Base-by-base conservation (phyloP, 2,113 vertebrate species). In the Tragelaphus buxtoni region DNA sequence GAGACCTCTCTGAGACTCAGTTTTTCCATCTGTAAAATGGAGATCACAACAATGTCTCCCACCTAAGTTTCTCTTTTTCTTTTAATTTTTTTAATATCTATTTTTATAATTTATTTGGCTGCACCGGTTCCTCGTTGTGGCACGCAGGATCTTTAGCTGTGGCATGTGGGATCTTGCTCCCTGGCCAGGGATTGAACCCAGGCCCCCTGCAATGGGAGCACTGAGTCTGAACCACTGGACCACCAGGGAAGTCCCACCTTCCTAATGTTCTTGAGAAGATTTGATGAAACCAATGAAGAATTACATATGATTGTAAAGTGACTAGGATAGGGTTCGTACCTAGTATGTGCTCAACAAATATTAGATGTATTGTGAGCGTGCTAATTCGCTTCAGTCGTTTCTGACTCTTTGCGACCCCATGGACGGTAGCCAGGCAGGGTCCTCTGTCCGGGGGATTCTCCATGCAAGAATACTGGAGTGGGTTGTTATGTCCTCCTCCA, bases 291-390 rank as follows among this genome's bases (percentile, higher is more conserved):
- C 5, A 22, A 0, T 14, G 28, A 77, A 45, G 45, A 69, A 35
- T n/a, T 0, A 16, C 30, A 55, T 1, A 32, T 0, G 20, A 30
- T 5, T 35, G 45, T 2, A 10, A 20, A 6, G 47, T 2, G 4
- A 45, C 51, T 24, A 13, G 51, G n/a, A n/a, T n/a, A n/a, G n/a
- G n/a, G n/a, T n/a, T n/a, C n/a, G n/a, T n/a, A n/a, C n/a, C n/a
- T n/a, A n/a, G n/a, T n/a, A n/a, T n/a, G n/a, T n/a, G n/a, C n/a
- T n/a, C n/a, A n/a, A n/a, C n/a, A n/a, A n/a, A n/a, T n/a, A n/a
- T n/a, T n/a, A n/a, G n/a, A n/a, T n/a, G n/a, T n/a, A n/a, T n/a
- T n/a, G n/a, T n/a, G n/a, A n/a, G n/a, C n/a, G n/a, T n/a, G n/a
- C n/a, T n/a, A n/a, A n/a, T n/a, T n/a, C n/a, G n/a, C n/a, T n/a